phyloP scores from a whole-genome alignment of 2,113 vertebrate species.

The western clawed frog (Xenopus tropicalis) region UCB_Xtro_10.0 CM004443.2:163431001-163431500 shows the following conservation, averaged over 20 bases:
- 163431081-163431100: too few species aligned
- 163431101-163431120: too few species aligned
- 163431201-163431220: background rate
- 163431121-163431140: too few species aligned
- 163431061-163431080: too few species aligned
- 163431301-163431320: slow-evolving; percentile 63
- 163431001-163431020: too few species aligned
- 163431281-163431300: slow-evolving; percentile 51
- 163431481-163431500: slow-evolving; percentile 69
- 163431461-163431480: slow-evolving; percentile 71
- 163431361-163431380: slow-evolving; percentile 58
- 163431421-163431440: slow-evolving; percentile 72
- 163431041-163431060: too few species aligned
- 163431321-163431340: slow-evolving; percentile 57
- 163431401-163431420: slow-evolving; percentile 73
- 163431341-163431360: slow-evolving; percentile 48
- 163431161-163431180: too few species aligned
- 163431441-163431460: slow-evolving; percentile 81
- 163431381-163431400: slow-evolving; percentile 71
- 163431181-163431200: background rate
- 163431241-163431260: background rate
- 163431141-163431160: too few species aligned
- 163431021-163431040: too few species aligned
- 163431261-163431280: background rate
- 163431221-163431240: slow-evolving; percentile 10